A percentile compares a stretch with the other conserved stretches of the same genome.
Evolutionary conservation across 2,113 vertebrate genomes (phyloP).

Genomic region (Pelobates fuscus): DNA sequence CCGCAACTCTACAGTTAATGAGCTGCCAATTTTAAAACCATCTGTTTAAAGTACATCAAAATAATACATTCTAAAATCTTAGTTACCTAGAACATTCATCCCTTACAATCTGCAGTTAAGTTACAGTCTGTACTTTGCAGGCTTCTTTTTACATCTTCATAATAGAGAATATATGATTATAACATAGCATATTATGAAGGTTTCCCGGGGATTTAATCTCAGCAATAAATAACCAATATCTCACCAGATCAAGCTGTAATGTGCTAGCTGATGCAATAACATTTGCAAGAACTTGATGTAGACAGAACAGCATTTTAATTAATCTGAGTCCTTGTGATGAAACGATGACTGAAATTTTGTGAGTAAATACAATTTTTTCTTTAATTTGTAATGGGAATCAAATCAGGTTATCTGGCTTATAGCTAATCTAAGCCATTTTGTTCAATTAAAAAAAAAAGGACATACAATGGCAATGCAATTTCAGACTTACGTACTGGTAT

Average conservation of each 20-base stretch:
- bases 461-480: too few relatives aligned
- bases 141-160: not conserved
- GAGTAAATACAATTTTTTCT: not conserved
- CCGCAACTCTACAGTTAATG: too few relatives aligned
- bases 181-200: not conserved
- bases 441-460: too few relatives aligned
- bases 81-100: too few relatives aligned
- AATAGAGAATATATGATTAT: conserved; percentile 3
- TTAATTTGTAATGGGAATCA: not conserved
- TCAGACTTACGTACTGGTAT: too few relatives aligned
- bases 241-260: conserved; percentile 6
- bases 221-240: not conserved
- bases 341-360: not conserved
- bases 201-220: not conserved
- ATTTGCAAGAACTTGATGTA: not conserved
- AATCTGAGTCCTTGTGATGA: not conserved
- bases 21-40: too few relatives aligned
- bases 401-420: too few relatives aligned
- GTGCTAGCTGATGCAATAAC: not conserved
- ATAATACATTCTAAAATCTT: too few relatives aligned
- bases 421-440: too few relatives aligned
- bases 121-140: not conserved
- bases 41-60: too few relatives aligned
- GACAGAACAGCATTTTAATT: too few relatives aligned
- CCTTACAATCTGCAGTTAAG: not conserved